These are phyloP conservation scores for Pantherophis vulpinus DNA, from an alignment of 2,797 vertebrate species.

Conservation along the genomic window DNA sequence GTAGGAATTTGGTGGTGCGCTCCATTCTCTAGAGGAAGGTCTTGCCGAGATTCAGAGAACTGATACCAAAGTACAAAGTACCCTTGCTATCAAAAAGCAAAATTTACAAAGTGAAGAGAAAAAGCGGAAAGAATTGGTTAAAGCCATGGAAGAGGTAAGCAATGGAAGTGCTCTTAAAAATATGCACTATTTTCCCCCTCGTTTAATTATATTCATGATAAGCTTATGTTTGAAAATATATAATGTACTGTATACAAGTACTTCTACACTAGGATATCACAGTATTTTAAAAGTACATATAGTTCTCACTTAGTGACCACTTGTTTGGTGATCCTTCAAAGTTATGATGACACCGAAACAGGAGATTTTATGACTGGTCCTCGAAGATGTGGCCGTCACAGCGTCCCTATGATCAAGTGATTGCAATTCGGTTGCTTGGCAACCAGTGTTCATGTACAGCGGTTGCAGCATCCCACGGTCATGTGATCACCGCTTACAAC, in stretches of 20 bases:
- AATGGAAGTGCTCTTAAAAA: neutral
- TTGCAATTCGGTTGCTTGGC: neutral
- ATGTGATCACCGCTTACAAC: neutral
- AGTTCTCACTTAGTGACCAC: neutral
- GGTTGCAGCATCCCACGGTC: neutral
- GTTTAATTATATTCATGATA: neutral
- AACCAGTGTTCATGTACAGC: neutral
- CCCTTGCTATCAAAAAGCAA: conserved; percentile 88
- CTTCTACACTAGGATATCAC: neutral
- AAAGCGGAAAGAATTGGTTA: conserved; percentile 81
- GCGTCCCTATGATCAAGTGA: neutral
- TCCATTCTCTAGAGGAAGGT: conserved; percentile 79
- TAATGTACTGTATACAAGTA: neutral
- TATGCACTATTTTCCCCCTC: neutral
- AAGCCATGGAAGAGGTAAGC: conserved; percentile 87
- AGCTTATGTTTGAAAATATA: neutral
- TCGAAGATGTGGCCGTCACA: neutral
- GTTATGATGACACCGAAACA: neutral
- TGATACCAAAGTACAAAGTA: conserved; percentile 85
- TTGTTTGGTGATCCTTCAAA: neutral
- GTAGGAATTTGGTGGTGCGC: conserved; percentile 79
- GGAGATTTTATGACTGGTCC: neutral
- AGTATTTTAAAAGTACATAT: neutral
- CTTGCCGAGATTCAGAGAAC: conserved; percentile 83
- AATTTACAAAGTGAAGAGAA: conserved; percentile 84